Conservation (phyloP, 1,140 invertebrate genomes). For the Bursaphelenchus mucronatus region DNA sequence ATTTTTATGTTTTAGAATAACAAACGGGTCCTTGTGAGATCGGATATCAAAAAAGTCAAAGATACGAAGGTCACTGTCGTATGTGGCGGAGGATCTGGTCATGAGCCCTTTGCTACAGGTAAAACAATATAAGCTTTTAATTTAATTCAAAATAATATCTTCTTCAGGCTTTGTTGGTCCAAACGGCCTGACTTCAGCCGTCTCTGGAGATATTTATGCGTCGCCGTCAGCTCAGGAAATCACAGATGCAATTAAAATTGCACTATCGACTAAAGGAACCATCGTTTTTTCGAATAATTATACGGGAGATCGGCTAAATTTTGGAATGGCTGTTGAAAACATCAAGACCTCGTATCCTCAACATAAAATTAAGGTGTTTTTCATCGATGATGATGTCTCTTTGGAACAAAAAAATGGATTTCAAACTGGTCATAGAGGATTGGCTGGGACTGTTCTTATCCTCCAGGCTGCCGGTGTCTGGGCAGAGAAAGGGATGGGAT, state of each 20-base stretch:
- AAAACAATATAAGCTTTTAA: conserved; percentile 10
- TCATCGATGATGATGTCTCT: conserved; percentile 55
- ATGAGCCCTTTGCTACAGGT: conserved; percentile 73
- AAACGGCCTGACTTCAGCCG: conserved; percentile 73
- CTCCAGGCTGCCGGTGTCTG: conserved; percentile 72
- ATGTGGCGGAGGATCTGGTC: conserved; percentile 77
- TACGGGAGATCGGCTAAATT: conserved; percentile 79
- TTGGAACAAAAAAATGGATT: conserved; percentile 55
- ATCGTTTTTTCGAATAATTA: conserved; percentile 77
- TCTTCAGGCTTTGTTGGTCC: conserved; percentile 72
- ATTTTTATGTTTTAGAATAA: conserved; percentile 38
- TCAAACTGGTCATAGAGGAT: conserved; percentile 69
- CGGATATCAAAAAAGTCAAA: conserved; percentile 65
- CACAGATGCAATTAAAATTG: conserved; percentile 67
- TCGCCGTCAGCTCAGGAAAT: conserved; percentile 71
- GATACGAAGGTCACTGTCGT: conserved; percentile 69
- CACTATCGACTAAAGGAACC: conserved; percentile 67
- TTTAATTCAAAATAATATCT: conserved; percentile 12
- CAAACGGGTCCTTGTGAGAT: conserved; percentile 65
- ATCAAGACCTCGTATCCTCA: conserved; percentile 73
- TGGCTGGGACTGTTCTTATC: conserved; percentile 72
- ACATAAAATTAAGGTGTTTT: conserved; percentile 63
- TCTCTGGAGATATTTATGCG: conserved; percentile 74
- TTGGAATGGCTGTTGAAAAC: conserved; percentile 70
- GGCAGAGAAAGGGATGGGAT: conserved; percentile 66